Evolutionary conservation across 2,888 invertebrate species (phyloP), one percentile per base, ranked within the genome.

Genomic region (Platycheirus albimanus): DNA sequence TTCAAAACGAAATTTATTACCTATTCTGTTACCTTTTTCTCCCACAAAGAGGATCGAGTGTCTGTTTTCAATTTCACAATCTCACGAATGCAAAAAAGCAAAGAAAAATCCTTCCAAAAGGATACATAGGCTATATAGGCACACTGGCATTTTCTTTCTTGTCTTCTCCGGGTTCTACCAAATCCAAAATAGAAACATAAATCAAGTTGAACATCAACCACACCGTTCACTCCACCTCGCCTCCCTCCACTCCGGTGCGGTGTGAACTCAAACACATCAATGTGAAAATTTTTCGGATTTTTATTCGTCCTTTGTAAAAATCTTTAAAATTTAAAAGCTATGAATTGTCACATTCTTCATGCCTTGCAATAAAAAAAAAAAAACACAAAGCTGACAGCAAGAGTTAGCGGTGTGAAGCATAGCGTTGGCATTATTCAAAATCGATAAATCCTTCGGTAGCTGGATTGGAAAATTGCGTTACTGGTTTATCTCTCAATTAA

Each of bases 401-500:
- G n/a, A 13, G 4, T 13, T 10, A 2, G 5, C 8, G 19, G 30
- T 61, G 61, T 28, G 38, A n/a, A 1, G 28, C 15, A 20, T 28
- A 41, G 13, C 24, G 41, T 10, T 58, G 20, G 19, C 13, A 17
- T 8, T 33, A 33, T 45, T 45, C 17, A 19, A 43, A 61, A 61
- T 45, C 61, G 43, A 61, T 61, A 61, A 61, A 45, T 61, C 61
- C 30, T 33, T 45, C 0, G 41, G 41, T 24, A 15, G 47, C 24
- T 19, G 54, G 20, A 13, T 28, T 36, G n/a, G 36, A 69, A 56
- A 56, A 47, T 56, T 49, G 43, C 38, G 30, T 45, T 61, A 28
- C 41, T 58, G 51, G 66, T 61, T 74, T 79, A 63, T 79, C 47
- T 63, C 47, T 61, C 74, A 79, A 74, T 74, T 74, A 79, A 8